Evolutionary conservation across 2,888 invertebrate species (phyloP), one percentile per base, ranked within the genome.

Genomic region (Thecophora atra): DNA sequence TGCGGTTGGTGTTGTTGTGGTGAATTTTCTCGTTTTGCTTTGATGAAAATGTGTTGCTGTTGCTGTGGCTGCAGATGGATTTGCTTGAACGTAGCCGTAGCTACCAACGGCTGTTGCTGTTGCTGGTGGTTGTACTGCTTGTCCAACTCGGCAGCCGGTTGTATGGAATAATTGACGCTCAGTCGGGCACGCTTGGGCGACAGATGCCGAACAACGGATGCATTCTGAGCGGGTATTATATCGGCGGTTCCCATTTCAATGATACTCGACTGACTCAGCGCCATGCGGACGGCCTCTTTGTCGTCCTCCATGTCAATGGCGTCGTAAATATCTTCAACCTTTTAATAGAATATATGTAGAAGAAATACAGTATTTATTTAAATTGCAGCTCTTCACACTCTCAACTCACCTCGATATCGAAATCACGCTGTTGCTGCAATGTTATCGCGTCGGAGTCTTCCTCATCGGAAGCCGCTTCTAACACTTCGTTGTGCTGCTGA

Each of bases 301-400:
- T 83, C 90, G 75, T 93, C 92, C 76, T 93, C 91, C 76, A 91
- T 87, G 73, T 93, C 93, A 67, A 92, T 89, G 78, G 92, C 91
- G 83, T 93, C 93, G 82, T 93, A 94, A 1, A 92, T 88, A 74
- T 91, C 91, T 78, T 91, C 88, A 6, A 93, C 90, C 92, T 92
- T 80, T 8, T 54, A 67, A n/a, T 30, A 37, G 7, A 52, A 64
- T 11, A n/a, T 4, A 21, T 64, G 11, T 28, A 28, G 37, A 66
- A 44, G 71, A 30, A 66, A 69, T 17, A 67, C 28, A 15, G 21
- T 21, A 5, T 73, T 15, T 26, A 15, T 37, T 37, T 44, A 30
- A 66, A 60, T 8, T 52, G 7, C 52, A n/a, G 8, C n/a, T 19
- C 7, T 52, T n/a, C n/a, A 7, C 7, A 52, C 70, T 71, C 60